phyloP scores from a whole-genome alignment of 1,140 invertebrate species.

The Papilio helenus region DNA sequence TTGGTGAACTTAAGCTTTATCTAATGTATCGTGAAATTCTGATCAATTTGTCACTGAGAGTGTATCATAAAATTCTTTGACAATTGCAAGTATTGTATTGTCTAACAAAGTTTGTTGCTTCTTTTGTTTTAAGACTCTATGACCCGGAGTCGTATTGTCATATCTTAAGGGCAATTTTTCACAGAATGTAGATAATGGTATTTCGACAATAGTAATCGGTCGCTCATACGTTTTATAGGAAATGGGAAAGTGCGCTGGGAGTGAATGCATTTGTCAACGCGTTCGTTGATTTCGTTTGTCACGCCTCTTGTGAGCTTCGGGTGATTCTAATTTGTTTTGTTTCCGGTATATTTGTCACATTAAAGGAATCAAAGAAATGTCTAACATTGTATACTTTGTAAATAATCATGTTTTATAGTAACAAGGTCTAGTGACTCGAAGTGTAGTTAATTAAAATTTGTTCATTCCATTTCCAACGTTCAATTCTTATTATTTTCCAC shows the following conservation, averaged over 20 bases:
- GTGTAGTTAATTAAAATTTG: background rate
- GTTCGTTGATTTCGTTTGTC: slow-evolving; percentile 5
- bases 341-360: slow-evolving; percentile 7
- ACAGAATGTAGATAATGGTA: slow-evolving; percentile 28
- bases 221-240: slow-evolving; percentile 30
- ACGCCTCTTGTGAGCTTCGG: slow-evolving; percentile 9
- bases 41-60: background rate
- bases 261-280: slow-evolving; percentile 36
- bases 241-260: slow-evolving; percentile 35
- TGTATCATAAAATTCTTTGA: background rate
- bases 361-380: background rate
- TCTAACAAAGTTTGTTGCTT: background rate
- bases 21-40: background rate
- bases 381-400: background rate
- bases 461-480: background rate
- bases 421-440: no score
- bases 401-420: background rate
- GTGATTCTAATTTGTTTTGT: slow-evolving; percentile 27
- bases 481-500: background rate
- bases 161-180: slow-evolving; percentile 35
- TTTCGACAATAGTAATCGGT: slow-evolving; percentile 36
- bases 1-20: background rate
- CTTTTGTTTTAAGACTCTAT: slow-evolving; percentile 28
- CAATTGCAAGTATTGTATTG: slow-evolving; percentile 5
- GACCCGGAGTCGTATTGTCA: slow-evolving; percentile 29